Base-by-base conservation (phyloP, 2,113 vertebrate genomes). In the Indicator maculatus region DNA sequence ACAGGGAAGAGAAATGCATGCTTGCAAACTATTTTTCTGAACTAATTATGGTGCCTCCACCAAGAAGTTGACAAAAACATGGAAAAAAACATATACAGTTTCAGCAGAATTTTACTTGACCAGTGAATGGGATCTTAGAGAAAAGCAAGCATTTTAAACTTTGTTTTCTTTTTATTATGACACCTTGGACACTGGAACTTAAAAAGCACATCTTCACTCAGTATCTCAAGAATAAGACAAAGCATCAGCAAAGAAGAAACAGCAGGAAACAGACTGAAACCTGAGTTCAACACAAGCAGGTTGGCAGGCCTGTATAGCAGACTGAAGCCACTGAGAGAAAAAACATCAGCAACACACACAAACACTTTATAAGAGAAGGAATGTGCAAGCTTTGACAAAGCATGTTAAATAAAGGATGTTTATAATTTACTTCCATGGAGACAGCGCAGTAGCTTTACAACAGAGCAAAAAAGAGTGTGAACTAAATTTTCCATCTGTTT, bases 371-470 rank as follows among this genome's bases (percentile, higher is more conserved):
- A 93, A 95, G 44, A 83, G n/a, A 85, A 94, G 71, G 86, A 94
- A 96, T 86, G 93, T 93, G 83, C 73, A 50, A 84, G 83, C 73
- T 93, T 95, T 89, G 84, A 83, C 81, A 90, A 96, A 92, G 41
- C 52, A 55, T 84, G 78, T 94, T 90, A 60, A 88, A 87, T 89
- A 95, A 93, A 93, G 38, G 77, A 83, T 93, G 90, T 93, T 95
- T 97, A 95, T 95, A 95, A 97, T 67, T 26, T 70, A 91, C 59
- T 95, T 96, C 70, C 65, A 94, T 94, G 75, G 95, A 96, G 83
- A 92, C 79, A 86, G 74, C 91, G 95, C 85, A 95, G 85, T 93
- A 95, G 94, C 91, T 89, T 96, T 90, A 58, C 72, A 95, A 96
- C 59, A 79, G 5, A 90, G 73, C 56, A 95, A 91, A 80, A 80